Conservation (phyloP, 2,888 invertebrate species). For the Nymphalis c-album region DNA sequence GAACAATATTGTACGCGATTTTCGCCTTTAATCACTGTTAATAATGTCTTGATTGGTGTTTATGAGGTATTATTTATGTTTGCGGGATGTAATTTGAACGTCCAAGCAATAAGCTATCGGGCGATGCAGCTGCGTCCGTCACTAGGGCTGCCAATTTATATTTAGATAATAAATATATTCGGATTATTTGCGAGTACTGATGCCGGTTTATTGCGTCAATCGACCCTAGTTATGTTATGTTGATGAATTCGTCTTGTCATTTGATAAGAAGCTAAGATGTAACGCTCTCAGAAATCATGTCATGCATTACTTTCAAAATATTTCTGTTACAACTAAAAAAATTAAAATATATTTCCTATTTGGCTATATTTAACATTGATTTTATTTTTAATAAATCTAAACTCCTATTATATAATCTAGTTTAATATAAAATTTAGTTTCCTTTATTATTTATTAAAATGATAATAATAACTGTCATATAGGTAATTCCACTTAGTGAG, state of each 20-base stretch:
- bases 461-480: too few species aligned
- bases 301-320: too few species aligned
- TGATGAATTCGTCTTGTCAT: slow-evolving; percentile 30
- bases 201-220: slow-evolving; percentile 64
- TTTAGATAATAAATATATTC: slow-evolving; percentile 69
- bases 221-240: slow-evolving; percentile 34
- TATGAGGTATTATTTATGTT: slow-evolving; percentile 44
- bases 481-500: too few species aligned
- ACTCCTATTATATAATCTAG: too few species aligned
- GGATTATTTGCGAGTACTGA: slow-evolving; percentile 63
- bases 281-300: too few species aligned
- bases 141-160: slow-evolving; percentile 75
- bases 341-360: too few species aligned
- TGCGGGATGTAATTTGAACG: slow-evolving; percentile 62
- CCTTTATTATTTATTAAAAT: too few species aligned
- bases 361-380: too few species aligned
- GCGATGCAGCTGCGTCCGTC: slow-evolving; percentile 67
- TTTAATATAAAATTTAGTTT: too few species aligned
- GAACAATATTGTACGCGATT: slow-evolving; percentile 42
- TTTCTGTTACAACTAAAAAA: too few species aligned
- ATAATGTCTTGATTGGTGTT: slow-evolving; percentile 38
- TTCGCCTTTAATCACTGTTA: slow-evolving; percentile 37
- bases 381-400: too few species aligned
- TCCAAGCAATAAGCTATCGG: slow-evolving; percentile 74
- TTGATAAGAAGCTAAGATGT: not conserved